Evolutionary conservation across 2,797 vertebrate species (phyloP), one percentile per base, ranked within the genome.

Genomic region (Smutsia gigantea): DNA sequence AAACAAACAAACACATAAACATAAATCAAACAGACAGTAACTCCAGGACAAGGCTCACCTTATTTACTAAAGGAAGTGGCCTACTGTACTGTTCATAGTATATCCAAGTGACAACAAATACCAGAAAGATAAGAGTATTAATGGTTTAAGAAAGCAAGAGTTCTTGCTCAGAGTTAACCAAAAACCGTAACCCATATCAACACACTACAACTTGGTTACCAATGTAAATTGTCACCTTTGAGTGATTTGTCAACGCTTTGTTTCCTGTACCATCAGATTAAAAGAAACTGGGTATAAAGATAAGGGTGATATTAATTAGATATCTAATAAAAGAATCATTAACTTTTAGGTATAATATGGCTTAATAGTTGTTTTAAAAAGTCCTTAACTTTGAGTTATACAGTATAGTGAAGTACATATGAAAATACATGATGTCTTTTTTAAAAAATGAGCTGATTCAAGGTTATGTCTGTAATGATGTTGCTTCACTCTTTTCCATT

Each of bases 81-180:
- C 72, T 95, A 64, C 1, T 87, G 37, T 57, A 55, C 63, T n/a
- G 42, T 57, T 87, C 72, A 82, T 39, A 78, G 51, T 55, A 79
- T 49, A 86, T 23, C 89, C 63, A 96, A 97, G 86, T n/a, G 34
- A 25, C 90, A 95, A 42, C 46, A 87, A 85, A 53, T 87, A 87
- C 18, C n/a, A 92, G 78, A 82, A 88, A 77, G 55, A 78, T 46
- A 51, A 81, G 46, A 46, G 27, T 61, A 37, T 46, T 77, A 61
- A 37, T 51, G 15, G 27, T 85, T 93, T 81, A 86, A 87, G 69
- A 61, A 83, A 86, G 18, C 25, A 46, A 75, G 17, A 81, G 15
- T 21, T 53, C 29, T 85, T 79, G 31, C 39, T 84, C 27, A 74
- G n/a, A 74, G 49, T 82, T 72, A 87, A 71, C 46, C 93, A 87